Evolutionary conservation across 2,888 invertebrate species (phyloP), one percentile per base, ranked within the genome.

Genomic region (Conistra vaccinii): DNA sequence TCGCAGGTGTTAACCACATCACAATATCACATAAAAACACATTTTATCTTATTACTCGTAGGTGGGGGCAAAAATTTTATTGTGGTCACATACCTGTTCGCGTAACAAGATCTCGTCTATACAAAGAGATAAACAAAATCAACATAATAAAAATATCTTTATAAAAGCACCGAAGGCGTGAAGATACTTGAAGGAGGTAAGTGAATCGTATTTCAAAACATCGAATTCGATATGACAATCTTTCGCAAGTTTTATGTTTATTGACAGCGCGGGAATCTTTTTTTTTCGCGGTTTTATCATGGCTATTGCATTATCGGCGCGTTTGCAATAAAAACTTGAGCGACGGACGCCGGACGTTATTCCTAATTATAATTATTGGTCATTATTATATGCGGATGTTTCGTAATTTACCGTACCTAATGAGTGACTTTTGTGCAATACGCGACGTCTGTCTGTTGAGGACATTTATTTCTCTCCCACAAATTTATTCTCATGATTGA

Each of bases 151-250:
- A 93, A 91, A 88, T 86, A 84, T 85, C 89, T 91, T 90, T 91
- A 90, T 91, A 92, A 92, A 91, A 82, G 88, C 86, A 84, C 79
- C 81, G 86, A 89, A 92, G 90, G 92, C 90, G 92, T 91, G 91
- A 93, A 92, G 83, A 88, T 87, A 87, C 83, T 88, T 62, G 91
- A 92, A 93, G 86, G 93, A 92, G 93, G 92, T 93, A 89, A 91
- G 89, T 81, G 94, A 87, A 87, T 96, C 93, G 87, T 89, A 91
- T 96, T 95, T 92, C 95, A 95, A 93, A 96, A 96, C 94, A 95
- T 90, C 89, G 91, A 93, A 94, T 92, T 89, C 89, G 94, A 95
- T 93, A 93, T 92, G 90, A 90, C 91, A 90, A 92, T 93, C 91
- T 93, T 94, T 94, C 91, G 92, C 92, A 76, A 84, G 89, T 88